phyloP scores from a whole-genome alignment of 2,888 invertebrate genomes.

The Lithophane leautieri region DNA sequence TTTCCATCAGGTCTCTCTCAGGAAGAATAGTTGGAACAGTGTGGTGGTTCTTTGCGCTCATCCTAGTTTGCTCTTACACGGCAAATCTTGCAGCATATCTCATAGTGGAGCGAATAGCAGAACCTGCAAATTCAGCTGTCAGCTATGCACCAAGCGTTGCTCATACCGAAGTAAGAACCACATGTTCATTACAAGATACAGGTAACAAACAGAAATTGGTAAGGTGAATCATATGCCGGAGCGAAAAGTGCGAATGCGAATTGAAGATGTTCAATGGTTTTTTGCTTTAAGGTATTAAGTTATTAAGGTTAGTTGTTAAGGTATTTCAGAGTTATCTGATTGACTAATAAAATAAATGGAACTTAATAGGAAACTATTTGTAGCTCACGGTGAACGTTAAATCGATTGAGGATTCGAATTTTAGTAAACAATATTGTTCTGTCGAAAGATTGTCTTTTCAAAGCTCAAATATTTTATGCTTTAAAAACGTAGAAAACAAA shows the following conservation, averaged over 20 bases:
- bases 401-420: not conserved
- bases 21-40: conserved; percentile 99
- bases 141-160: conserved; percentile 97
- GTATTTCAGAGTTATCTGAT: not conserved
- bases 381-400: too few species aligned
- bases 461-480: not conserved
- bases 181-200: conserved; percentile 76
- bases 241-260: conserved; percentile 70
- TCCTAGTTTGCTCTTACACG: conserved; percentile 99
- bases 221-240: conserved; percentile 70
- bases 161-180: conserved; percentile 95
- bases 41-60: conserved; percentile 99
- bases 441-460: not conserved
- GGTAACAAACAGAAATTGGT: conserved; percentile 78
- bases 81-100: conserved; percentile 99
- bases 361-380: not conserved
- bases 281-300: conserved; percentile 2
- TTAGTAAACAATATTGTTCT: not conserved
- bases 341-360: not conserved
- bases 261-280: conserved; percentile 55
- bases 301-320: too few species aligned
- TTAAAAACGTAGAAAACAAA: conserved; percentile 6
- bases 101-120: conserved; percentile 98
- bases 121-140: conserved; percentile 92
- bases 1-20: conserved; percentile 92